These are phyloP conservation scores for Campylorhamphus procurvoides DNA, from an alignment of 2,113 vertebrate genomes.

Conservation along the genomic window DNA sequence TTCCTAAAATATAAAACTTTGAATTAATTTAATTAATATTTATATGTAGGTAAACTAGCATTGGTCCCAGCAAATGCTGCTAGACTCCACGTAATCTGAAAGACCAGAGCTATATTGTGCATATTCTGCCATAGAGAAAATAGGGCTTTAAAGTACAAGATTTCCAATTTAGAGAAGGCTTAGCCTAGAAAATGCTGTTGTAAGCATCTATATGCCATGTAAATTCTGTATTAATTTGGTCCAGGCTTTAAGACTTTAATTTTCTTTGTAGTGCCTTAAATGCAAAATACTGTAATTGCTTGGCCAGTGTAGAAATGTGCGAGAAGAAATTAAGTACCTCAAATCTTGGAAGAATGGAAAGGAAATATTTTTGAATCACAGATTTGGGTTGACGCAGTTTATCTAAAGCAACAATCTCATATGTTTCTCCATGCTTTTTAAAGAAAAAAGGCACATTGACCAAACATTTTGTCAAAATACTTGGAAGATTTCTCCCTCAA, in stretches of 20 bases:
- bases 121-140: background rate
- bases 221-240: background rate
- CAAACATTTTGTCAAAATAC: background rate
- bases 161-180: background rate
- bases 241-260: background rate
- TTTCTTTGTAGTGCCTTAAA: background rate
- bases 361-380: background rate
- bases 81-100: background rate
- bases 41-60: background rate
- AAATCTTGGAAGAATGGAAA: background rate
- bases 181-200: background rate
- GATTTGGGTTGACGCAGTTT: background rate
- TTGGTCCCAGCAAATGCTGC: background rate
- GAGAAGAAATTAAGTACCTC: background rate
- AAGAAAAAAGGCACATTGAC: background rate
- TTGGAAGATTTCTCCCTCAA: background rate
- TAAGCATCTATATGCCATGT: background rate
- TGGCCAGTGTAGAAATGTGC: background rate
- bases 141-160: background rate
- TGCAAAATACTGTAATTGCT: background rate
- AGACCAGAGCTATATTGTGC: background rate
- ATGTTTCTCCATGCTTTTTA: rapidly evolving
- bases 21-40: background rate
- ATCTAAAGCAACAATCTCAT: background rate
- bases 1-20: background rate